Conservation (phyloP, 2,113 vertebrate genomes). For the Chaetorhynchus papuensis region DNA sequence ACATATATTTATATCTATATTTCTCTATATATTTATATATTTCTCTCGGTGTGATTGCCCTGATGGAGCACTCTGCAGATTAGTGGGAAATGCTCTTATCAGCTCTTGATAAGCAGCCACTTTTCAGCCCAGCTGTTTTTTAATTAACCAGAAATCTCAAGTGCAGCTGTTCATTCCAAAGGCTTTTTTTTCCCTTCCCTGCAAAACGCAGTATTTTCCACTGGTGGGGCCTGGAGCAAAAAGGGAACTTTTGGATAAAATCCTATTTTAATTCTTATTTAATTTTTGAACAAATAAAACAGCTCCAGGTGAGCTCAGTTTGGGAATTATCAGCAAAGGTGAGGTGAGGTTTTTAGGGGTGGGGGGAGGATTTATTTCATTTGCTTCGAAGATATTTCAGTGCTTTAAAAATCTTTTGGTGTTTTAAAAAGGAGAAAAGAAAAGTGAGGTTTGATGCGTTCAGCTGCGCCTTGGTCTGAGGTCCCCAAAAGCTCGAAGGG, state of each 20-base stretch:
- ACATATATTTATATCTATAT: too few relatives aligned
- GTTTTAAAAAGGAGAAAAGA: not conserved
- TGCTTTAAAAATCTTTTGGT: not conserved
- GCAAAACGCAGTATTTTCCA: not conserved
- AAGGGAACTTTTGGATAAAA: not conserved
- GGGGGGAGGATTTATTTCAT: not conserved
- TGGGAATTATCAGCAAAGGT: not conserved
- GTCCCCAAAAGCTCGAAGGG: not conserved
- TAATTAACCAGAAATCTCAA: not conserved
- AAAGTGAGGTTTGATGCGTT: not conserved
- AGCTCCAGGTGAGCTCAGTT: not conserved
- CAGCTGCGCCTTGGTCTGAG: not conserved
- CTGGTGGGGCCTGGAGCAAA: not conserved
- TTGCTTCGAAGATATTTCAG: not conserved
- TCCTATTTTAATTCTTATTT: not conserved
- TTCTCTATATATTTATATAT: too few relatives aligned
- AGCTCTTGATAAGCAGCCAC: constrained; percentile 1
- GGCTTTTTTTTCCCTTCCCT: not conserved
- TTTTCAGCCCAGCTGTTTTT: constrained; percentile 40
- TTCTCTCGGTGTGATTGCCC: not conserved
- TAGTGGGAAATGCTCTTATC: not conserved
- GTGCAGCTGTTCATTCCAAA: constrained; percentile 24
- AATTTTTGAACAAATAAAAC: not conserved
- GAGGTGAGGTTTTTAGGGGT: not conserved
- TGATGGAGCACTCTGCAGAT: not conserved